A percentile compares a stretch with the other conserved stretches of the same genome.
phyloP scores from a whole-genome alignment of 1,140 invertebrate species.

The Nomia melanderi region DNA sequence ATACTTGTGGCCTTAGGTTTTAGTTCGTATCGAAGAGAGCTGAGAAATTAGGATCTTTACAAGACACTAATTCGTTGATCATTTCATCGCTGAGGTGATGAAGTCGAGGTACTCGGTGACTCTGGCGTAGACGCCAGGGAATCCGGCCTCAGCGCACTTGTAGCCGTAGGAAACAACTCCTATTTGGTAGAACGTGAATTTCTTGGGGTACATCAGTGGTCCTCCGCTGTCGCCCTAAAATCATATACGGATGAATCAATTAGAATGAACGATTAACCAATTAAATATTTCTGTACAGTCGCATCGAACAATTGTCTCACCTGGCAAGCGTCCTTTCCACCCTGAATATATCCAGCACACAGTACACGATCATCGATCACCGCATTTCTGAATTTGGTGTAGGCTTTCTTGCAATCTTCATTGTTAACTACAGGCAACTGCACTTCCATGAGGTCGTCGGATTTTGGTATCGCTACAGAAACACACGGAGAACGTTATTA shows the following conservation, averaged over 20 bases:
- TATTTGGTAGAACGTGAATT: constrained; percentile 82
- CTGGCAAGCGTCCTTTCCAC: constrained; percentile 91
- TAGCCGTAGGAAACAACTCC: constrained; percentile 89
- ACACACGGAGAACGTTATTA: too few species aligned
- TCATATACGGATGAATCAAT: neutral
- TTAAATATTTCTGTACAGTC: neutral
- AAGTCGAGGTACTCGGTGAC: constrained; percentile 86
- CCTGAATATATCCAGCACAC: constrained; percentile 87
- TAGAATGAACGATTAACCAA: neutral
- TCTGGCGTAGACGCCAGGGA: constrained; percentile 89
- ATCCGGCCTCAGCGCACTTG: constrained; percentile 87
- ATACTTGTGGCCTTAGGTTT: too few species aligned
- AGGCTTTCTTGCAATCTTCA: constrained; percentile 83
- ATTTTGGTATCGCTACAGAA: constrained; percentile 84
- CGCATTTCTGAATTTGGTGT: constrained; percentile 80
- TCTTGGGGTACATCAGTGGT: constrained; percentile 85
- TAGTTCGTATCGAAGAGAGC: neutral
- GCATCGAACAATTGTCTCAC: constrained; percentile 70
- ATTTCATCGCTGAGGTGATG: constrained; percentile 72
- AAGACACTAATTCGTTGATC: neutral
- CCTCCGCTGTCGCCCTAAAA: constrained; percentile 90
- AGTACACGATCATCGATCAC: constrained; percentile 85
- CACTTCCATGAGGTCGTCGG: constrained; percentile 84
- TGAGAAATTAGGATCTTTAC: neutral
- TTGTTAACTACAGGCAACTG: constrained; percentile 85